Percentiles rank a stretch among this genome's conserved stretches.
Evolutionary conservation across 2,113 vertebrate genomes (phyloP).

Genomic region (Crotalus tigris): DNA sequence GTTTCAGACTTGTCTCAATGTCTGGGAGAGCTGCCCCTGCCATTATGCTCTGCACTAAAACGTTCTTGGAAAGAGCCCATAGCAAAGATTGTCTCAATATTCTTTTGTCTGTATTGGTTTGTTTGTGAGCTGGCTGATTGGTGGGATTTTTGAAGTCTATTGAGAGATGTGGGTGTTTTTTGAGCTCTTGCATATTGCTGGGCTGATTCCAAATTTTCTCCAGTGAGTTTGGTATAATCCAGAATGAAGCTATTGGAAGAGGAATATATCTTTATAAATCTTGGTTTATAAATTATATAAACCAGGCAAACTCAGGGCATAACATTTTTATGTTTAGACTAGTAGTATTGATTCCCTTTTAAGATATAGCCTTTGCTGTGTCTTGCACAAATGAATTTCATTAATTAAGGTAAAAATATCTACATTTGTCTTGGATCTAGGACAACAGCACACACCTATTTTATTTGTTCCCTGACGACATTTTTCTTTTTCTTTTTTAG

Average conservation of each 20-base stretch:
- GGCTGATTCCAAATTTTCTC: neutral
- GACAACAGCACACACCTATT: neutral
- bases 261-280: neutral
- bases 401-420: neutral
- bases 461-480: neutral
- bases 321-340: neutral
- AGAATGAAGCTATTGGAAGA: rapidly evolving
- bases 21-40: conserved; percentile 43
- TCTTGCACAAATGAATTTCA: neutral
- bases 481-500: conserved; percentile 21
- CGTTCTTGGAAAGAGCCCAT: conserved; percentile 54
- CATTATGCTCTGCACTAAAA: conserved; percentile 38
- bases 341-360: neutral
- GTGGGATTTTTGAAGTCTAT: neutral
- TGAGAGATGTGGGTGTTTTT: neutral
- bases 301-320: neutral
- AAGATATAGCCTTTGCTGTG: neutral
- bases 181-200: neutral
- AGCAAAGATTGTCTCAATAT: conserved; percentile 50
- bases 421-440: neutral
- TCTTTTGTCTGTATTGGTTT: conserved; percentile 48
- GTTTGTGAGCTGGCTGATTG: conserved; percentile 10
- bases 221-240: neutral
- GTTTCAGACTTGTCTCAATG: conserved; percentile 54
- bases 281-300: neutral